phyloP scores from a whole-genome alignment of 2,113 vertebrate species.

The Phyllostomus discolor region DNA sequence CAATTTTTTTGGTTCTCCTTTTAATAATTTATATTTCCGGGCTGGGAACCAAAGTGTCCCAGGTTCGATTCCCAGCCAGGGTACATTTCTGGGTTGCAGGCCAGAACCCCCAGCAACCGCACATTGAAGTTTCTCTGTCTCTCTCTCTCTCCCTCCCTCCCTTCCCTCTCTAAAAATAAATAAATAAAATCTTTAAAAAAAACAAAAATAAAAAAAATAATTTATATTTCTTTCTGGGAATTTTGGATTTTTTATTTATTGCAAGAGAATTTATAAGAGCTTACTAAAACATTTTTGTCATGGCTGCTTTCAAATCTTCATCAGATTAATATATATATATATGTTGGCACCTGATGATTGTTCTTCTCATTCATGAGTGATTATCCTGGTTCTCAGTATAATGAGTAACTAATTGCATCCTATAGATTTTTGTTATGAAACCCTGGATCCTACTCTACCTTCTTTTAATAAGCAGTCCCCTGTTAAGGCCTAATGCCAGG shows the following conservation, averaged over 20 bases:
- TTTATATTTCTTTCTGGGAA: not conserved
- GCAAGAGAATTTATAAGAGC: not conserved
- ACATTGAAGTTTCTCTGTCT: too few species aligned
- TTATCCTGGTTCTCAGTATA: not conserved
- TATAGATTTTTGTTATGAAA: not conserved
- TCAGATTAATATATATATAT: not conserved
- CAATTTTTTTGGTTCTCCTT: not conserved
- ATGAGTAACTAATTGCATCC: not conserved
- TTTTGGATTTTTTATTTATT: not conserved
- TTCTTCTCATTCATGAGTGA: not conserved
- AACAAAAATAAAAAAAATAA: too few species aligned
- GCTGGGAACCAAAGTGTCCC: too few species aligned
- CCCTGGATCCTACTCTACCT: not conserved
- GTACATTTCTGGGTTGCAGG: too few species aligned
- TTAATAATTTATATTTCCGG: not conserved
- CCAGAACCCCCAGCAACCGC: too few species aligned
- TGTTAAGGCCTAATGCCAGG: not conserved
- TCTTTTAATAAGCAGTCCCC: not conserved
- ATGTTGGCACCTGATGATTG: not conserved
- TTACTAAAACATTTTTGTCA: not conserved
- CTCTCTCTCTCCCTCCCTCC: too few species aligned
- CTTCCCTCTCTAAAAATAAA: too few species aligned
- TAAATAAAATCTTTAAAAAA: too few species aligned
- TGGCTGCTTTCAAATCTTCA: not conserved
- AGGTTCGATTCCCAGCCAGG: too few species aligned